phyloP scores from a whole-genome alignment of 2,113 vertebrate genomes.

The Chinchilla lanigera region DNA sequence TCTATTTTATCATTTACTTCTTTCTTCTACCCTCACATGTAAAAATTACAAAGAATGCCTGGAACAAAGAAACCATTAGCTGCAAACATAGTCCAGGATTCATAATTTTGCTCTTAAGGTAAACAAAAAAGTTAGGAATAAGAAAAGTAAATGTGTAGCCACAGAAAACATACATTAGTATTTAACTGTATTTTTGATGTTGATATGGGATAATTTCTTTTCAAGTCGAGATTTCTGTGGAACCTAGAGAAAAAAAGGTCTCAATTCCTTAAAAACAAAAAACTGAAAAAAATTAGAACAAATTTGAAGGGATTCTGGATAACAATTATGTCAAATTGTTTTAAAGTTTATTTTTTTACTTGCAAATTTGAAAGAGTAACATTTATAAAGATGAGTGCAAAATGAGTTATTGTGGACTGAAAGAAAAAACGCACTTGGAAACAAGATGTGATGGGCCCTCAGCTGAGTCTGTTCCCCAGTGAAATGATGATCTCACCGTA shows the following conservation, averaged over 20 bases:
- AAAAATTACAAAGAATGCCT: neutral
- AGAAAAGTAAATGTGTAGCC: neutral
- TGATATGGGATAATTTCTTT: neutral
- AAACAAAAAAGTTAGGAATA: neutral
- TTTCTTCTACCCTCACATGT: neutral
- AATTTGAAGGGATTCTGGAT: constrained; percentile 8
- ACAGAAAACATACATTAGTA: neutral
- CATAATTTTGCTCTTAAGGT: neutral
- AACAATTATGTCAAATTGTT: neutral
- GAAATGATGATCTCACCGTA: neutral
- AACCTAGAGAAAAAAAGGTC: neutral
- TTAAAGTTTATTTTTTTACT: neutral
- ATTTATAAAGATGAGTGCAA: neutral
- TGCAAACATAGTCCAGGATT: neutral
- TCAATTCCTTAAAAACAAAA: neutral
- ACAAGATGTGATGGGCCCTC: neutral
- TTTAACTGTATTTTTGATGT: neutral
- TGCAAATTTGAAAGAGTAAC: neutral
- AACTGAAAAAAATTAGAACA: neutral
- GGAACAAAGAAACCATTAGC: neutral
- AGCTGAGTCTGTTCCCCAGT: neutral
- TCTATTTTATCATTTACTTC: neutral
- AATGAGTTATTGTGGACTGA: neutral
- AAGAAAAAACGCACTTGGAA: neutral
- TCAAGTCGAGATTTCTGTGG: neutral